Evolutionary conservation across 2,888 invertebrate species (phyloP).

Genomic region (Notodonta ziczac): DNA sequence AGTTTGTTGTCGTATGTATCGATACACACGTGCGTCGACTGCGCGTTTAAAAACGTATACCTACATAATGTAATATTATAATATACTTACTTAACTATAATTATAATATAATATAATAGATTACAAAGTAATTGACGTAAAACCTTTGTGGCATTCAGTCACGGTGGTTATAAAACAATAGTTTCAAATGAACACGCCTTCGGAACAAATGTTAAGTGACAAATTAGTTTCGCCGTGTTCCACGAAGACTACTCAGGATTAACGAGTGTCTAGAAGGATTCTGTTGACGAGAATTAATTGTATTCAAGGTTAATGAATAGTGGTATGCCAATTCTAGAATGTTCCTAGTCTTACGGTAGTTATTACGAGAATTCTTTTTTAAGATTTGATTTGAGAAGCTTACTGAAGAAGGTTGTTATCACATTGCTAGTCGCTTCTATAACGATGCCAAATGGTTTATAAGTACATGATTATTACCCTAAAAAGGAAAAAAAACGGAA

Average conservation of each 20-base stretch:
- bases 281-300: slow-evolving; percentile 2
- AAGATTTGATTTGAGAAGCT: too few species aligned
- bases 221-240: slow-evolving; percentile 32
- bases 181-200: slow-evolving; percentile 20
- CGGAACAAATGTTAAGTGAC: slow-evolving; percentile 35
- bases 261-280: slow-evolving; percentile 19
- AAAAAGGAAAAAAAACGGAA: too few species aligned
- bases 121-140: slow-evolving; percentile 38
- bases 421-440: too few species aligned
- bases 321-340: background rate
- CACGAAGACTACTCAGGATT: slow-evolving; percentile 20
- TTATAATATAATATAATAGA: background rate
- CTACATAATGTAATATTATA: too few species aligned
- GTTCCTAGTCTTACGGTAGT: background rate
- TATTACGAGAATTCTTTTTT: too few species aligned
- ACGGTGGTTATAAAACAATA: slow-evolving; percentile 41
- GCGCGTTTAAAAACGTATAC: too few species aligned
- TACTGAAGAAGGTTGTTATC: too few species aligned
- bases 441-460: too few species aligned
- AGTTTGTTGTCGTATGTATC: too few species aligned
- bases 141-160: slow-evolving; percentile 47
- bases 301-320: slow-evolving; percentile 5
- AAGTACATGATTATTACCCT: too few species aligned
- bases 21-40: too few species aligned
- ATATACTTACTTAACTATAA: background rate